Evolutionary conservation across 2,113 vertebrate species (phyloP).

Genomic region (Corythornis madagascariensis): DNA sequence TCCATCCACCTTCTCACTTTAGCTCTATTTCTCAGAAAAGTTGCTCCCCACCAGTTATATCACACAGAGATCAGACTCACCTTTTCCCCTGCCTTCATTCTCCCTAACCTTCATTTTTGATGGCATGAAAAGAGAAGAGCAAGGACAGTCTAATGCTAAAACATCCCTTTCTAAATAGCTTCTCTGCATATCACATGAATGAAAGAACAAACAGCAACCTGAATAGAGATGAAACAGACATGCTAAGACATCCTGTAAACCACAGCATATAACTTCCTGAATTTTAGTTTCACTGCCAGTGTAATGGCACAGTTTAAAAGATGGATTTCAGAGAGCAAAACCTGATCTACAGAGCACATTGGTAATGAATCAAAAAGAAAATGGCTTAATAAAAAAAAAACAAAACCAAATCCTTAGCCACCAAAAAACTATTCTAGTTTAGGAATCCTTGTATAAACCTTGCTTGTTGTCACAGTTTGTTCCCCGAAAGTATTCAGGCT

Average conservation of each 20-base stretch:
- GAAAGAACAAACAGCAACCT: background rate
- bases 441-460: background rate
- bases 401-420: background rate
- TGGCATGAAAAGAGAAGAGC: background rate
- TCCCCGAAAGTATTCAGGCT: background rate
- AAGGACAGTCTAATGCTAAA: background rate
- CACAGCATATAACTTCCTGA: conserved; percentile 21
- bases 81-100: background rate
- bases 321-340: background rate
- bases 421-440: background rate
- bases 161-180: background rate
- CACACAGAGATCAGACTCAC: background rate
- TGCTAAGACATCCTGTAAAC: conserved; percentile 25
- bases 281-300: background rate
- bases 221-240: background rate
- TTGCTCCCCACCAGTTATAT: background rate
- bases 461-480: background rate
- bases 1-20: background rate
- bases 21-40: background rate
- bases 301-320: background rate
- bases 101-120: background rate
- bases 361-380: background rate
- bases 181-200: background rate
- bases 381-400: background rate
- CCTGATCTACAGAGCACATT: background rate